Conservation (phyloP, 2,797 vertebrate genomes). For the Macroramphosus scolopax region DNA sequence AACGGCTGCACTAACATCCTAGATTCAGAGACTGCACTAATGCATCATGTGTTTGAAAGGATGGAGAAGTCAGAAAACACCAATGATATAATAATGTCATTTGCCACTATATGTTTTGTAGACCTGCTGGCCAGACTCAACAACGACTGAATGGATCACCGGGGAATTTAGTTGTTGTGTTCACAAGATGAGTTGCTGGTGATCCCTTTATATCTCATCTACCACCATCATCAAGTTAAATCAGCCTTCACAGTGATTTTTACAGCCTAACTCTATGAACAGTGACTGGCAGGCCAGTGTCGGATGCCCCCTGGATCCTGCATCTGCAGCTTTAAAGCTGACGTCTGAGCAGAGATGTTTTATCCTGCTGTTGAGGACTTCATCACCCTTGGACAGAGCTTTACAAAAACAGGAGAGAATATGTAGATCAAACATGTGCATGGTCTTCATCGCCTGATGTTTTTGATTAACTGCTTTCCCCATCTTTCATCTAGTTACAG, state of each 20-base stretch:
- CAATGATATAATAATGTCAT: no score
- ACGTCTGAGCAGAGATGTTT: constrained; percentile 5
- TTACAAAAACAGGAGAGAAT: constrained; percentile 44
- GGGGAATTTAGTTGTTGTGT: not conserved
- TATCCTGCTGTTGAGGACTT: constrained; percentile 33
- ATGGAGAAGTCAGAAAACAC: no score
- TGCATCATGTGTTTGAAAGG: no score
- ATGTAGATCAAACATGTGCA: constrained; percentile 17
- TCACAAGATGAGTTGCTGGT: not conserved
- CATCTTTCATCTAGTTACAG: constrained; percentile 22
- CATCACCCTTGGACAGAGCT: constrained; percentile 42
- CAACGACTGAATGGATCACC: not conserved
- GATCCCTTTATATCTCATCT: not conserved
- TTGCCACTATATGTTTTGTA: no score
- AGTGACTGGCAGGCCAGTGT: constrained; percentile 6
- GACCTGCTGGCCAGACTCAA: not conserved
- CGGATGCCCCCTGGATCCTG: not conserved
- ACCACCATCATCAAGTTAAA: not conserved
- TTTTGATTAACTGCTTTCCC: constrained; percentile 13
- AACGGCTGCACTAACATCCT: constrained; percentile 38
- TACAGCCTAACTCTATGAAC: not conserved
- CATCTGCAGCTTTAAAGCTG: constrained; percentile 15
- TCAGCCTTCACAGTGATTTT: no score
- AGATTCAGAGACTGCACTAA: no score
- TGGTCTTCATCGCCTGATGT: constrained; percentile 19